These are phyloP conservation scores for Torymus aiolomorphi DNA, from an alignment of 2,888 invertebrate species.

Conservation along the genomic window DNA sequence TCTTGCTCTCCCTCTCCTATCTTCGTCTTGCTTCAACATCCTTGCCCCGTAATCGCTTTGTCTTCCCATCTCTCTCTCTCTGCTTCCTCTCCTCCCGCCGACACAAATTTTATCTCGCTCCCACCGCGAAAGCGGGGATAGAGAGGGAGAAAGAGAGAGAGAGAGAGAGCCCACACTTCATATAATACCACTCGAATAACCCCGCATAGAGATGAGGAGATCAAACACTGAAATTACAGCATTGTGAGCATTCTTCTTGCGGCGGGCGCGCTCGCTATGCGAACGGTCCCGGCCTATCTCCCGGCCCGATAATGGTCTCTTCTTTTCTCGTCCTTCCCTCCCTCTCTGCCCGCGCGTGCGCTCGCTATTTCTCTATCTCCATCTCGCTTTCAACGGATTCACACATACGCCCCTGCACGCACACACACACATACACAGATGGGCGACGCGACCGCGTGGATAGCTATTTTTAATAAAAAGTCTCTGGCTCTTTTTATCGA, in stretches of 20 bases:
- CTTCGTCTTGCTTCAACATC: constrained; percentile 12
- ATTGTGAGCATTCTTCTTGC: constrained; percentile 73
- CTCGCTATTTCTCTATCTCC: not conserved
- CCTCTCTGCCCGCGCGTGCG: not conserved
- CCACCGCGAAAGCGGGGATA: not conserved
- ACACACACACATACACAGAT: too few relatives aligned
- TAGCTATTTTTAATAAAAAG: too few relatives aligned
- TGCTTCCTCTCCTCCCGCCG: not conserved
- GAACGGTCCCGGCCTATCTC: not conserved
- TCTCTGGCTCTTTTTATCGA: not conserved
- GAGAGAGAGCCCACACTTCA: constrained; percentile 61
- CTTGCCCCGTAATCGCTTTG: constrained; percentile 52
- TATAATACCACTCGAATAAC: constrained; percentile 66
- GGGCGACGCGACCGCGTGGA: too few relatives aligned
- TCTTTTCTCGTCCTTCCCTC: constrained; percentile 26
- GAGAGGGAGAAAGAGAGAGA: not conserved
- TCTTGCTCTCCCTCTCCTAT: constrained; percentile 8
- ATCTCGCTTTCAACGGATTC: too few relatives aligned
- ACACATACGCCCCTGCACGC: too few relatives aligned
- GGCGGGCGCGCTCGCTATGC: constrained; percentile 23
- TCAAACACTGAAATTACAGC: constrained; percentile 75
- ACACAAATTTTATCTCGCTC: too few relatives aligned
- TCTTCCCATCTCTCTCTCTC: constrained; percentile 51
- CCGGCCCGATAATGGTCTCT: constrained; percentile 13
- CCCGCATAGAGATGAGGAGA: constrained; percentile 71